Base-by-base conservation (phyloP, 2,888 invertebrate species). In the Anodontia alba region DNA sequence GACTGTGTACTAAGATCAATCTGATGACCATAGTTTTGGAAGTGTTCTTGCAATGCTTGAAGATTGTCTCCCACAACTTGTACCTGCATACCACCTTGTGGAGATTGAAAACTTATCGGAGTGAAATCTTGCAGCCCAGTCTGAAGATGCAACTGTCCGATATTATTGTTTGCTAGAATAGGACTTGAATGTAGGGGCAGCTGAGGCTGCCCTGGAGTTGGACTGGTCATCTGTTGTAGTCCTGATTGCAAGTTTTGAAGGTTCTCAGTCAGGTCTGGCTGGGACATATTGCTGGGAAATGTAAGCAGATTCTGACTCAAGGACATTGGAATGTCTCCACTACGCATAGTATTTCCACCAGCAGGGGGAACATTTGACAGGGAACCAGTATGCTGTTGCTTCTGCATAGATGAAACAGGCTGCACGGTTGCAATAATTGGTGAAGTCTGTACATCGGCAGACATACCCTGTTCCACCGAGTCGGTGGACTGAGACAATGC, bases 151-250 rank as follows among this genome's bases (percentile, higher is more conserved):
- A 73, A 78, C 8, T 78, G 62, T 62, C 33, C 72, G 0, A 70
- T 8, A 3, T 75, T 73, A 31, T 68, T 54, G 42, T 73, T 69
- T 3, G 43, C 20, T 26, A 69, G 57, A 42, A 82, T 68, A 1
- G 82, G 85, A 66, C 78, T 80, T 20, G 85, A 82, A 31, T 84
- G 84, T 10, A 81, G 36, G 0, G 84, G 84, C 12, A 84, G 71
- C 49, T 77, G 83, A 36, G 57, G 75, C 17, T 73, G 29, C 7
- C 73, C 66, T 17, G 31, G 33, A 3, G 23, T 23, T 33, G 62
- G 62, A 29, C 62, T 33, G 0, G 83, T 78, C 23, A 83, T 68
- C 38, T 73, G 75, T 31, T 73, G 75, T 31, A 79, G 33, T 1
- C 70, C 62, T 1, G 71, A 43, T 17, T 74, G 77, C 23, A 84